A percentile compares a stretch with the other conserved stretches of the same genome.
Conservation (phyloP, 2,888 invertebrate genomes). For the Mamestra brassicae region DNA sequence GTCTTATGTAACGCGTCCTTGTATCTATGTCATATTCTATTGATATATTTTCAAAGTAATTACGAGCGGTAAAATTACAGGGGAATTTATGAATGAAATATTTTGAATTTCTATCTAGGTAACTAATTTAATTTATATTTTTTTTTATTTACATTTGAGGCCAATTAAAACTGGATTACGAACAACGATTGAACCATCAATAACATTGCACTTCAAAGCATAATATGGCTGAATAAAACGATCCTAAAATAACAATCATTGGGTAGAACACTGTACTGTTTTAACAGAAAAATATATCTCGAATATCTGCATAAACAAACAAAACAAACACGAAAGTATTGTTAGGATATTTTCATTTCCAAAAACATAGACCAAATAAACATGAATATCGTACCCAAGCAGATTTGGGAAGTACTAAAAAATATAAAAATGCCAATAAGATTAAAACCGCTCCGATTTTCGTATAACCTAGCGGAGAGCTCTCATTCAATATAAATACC, state of each 20-base stretch:
- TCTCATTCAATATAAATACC: conserved; percentile 82
- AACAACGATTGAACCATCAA: neutral
- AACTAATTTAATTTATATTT: too few relatives aligned
- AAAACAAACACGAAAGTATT: conserved; percentile 35
- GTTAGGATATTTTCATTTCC: conserved; percentile 41
- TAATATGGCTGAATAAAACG: neutral
- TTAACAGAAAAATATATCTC: neutral
- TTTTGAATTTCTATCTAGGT: neutral
- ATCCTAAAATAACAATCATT: conserved; percentile 23
- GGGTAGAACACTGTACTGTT: neutral
- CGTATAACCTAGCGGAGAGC: conserved; percentile 70
- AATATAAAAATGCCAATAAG: conserved; percentile 68
- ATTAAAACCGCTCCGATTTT: conserved; percentile 75
- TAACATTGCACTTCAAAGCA: conserved; percentile 14
- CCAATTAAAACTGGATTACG: conserved; percentile 19
- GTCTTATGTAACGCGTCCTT: conserved; percentile 9
- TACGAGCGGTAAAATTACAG: too few relatives aligned
- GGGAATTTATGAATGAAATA: neutral
- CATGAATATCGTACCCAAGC: conserved; percentile 33
- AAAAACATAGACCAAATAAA: conserved; percentile 42
- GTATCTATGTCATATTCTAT: neutral
- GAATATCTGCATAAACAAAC: conserved; percentile 30
- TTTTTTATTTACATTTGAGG: too few relatives aligned
- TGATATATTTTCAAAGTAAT: conserved; percentile 1
- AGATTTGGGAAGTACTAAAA: conserved; percentile 54